A percentile compares a stretch with the other conserved stretches of the same genome.
These are phyloP conservation scores for Drosophila obscura DNA, from an alignment of 1,140 invertebrate species.

Conservation along the genomic window DNA sequence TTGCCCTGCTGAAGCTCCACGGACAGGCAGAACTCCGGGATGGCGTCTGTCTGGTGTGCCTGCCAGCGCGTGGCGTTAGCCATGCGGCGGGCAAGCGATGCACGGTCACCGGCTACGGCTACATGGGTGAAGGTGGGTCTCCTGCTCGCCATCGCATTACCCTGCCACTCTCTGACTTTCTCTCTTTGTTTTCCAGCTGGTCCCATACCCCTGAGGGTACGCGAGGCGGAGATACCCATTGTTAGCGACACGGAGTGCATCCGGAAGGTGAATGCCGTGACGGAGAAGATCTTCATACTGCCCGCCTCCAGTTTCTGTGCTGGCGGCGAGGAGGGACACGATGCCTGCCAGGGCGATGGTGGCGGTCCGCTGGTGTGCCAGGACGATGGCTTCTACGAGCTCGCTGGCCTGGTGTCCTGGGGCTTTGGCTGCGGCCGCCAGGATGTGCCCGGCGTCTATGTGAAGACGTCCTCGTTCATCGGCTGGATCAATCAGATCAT, in stretches of 20 bases:
- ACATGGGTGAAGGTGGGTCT: constrained; percentile 94
- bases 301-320: constrained; percentile 97
- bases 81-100: constrained; percentile 94
- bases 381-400: constrained; percentile 95
- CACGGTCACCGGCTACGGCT: constrained; percentile 96
- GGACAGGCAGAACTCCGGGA: constrained; percentile 94
- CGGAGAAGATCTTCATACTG: constrained; percentile 96
- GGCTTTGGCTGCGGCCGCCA: constrained; percentile 95
- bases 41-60: constrained; percentile 89
- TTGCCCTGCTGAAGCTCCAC: constrained; percentile 95
- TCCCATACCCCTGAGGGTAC: constrained; percentile 93
- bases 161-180: too few relatives aligned
- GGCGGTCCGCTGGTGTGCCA: constrained; percentile 96
- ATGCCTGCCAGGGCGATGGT: constrained; percentile 97
- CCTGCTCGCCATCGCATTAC: too few relatives aligned
- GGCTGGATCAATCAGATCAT: constrained; percentile 99
- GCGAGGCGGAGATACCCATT: constrained; percentile 96
- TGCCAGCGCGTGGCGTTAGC: constrained; percentile 93
- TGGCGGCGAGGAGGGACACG: constrained; percentile 95
- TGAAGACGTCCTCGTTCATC: constrained; percentile 96
- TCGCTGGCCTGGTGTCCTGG: constrained; percentile 93
- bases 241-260: constrained; percentile 96
- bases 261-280: constrained; percentile 95
- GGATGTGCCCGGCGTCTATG: constrained; percentile 96
- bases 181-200: constrained; percentile 87